phyloP scores from a whole-genome alignment of 2,113 vertebrate genomes.

The Fulica atra region DNA sequence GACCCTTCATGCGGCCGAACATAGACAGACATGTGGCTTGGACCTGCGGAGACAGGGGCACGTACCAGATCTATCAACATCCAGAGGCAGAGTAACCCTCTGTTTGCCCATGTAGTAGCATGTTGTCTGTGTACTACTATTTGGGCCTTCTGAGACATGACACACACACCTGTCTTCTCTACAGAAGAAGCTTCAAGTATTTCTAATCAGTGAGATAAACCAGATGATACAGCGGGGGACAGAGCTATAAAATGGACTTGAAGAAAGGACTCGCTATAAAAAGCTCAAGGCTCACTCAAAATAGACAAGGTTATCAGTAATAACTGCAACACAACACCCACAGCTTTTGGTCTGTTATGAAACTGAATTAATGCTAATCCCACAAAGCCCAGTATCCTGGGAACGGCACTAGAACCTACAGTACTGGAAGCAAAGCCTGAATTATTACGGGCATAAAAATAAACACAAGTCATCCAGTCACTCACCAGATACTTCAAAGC shows the following conservation, averaged over 20 bases:
- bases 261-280: background rate
- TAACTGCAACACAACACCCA: background rate
- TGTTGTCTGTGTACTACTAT: accelerated
- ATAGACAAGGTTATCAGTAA: background rate
- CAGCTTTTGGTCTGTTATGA: background rate
- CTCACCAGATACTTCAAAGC: constrained; percentile 87
- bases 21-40: constrained; percentile 94
- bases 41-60: constrained; percentile 75
- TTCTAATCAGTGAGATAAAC: background rate
- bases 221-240: background rate
- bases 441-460: background rate
- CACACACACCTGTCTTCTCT: background rate
- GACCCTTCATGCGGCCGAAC: constrained; percentile 80
- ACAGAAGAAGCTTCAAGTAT: background rate
- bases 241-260: background rate
- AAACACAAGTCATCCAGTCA: background rate
- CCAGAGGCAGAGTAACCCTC: background rate
- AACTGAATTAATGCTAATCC: background rate
- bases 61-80: accelerated
- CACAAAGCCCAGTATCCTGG: background rate
- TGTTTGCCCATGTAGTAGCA: accelerated
- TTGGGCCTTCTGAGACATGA: background rate
- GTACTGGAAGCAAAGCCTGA: background rate
- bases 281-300: background rate
- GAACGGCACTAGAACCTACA: background rate